Evolutionary conservation across 1,140 invertebrate species (phyloP), one percentile per base, ranked within the genome.

Genomic region (Grapholita molesta): DNA sequence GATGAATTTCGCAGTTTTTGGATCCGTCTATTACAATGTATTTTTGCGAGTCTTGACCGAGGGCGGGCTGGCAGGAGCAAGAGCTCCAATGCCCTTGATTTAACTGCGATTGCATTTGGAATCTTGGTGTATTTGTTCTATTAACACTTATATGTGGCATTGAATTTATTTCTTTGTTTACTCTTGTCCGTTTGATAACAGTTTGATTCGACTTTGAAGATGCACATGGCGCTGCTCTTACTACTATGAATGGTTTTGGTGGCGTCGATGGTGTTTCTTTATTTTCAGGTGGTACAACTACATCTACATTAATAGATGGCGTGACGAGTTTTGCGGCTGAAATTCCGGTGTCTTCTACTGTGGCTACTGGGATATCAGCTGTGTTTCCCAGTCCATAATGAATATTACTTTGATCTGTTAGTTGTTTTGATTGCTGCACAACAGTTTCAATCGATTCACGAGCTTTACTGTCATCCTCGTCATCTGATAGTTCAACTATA

Each of bases 361-460:
- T 42, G 0, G 15, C 38, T 5, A 6, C 1, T 42, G 38, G 38
- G 15, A 15, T 12, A 42, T 42, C 38, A 15, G n/a, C 2, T 42
- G 6, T 12, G 15, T 6, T 42, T 12, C 15, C 38, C 38, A 15
- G 32, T 33, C 32, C 32, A 9, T 6, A 9, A 33, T 11, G 3
- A 30, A 30, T 30, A 11, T 33, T 42, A 42, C 2, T 4, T 42
- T 42, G 38, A 42, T 15, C n/a, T 15, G 38, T 42, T n/a, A 42
- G n/a, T 42, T n/a, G 38, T 15, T 6, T 32, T 25, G 70, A 42
- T 33, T 69, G 23, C 30, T 69, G 21, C 9, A 69, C 72, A 2
- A 66, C 72, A 30, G 18, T 53, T 64, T 71, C 72, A 48, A 71
- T 71, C 24, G 64, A 61, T 21, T 70, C 55, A 33, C 69, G 66